These are phyloP conservation scores for Pemphigus obesinymphae DNA, from an alignment of 1,140 invertebrate genomes.

Conservation along the genomic window DNA sequence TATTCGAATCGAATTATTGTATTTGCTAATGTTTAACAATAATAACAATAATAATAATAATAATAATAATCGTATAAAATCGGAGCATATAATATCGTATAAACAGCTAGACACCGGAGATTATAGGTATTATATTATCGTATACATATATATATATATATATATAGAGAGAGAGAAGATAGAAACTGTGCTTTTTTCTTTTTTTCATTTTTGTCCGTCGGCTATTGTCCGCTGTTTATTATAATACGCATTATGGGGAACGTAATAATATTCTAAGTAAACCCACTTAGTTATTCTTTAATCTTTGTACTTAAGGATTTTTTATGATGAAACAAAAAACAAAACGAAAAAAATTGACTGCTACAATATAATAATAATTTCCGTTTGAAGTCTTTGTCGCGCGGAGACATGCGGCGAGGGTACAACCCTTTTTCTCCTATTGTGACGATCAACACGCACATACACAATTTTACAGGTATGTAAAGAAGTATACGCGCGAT, in stretches of 20 bases:
- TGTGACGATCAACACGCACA: background rate
- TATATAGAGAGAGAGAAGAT: too few relatives aligned
- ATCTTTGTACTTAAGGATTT: conserved; percentile 5
- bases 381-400: conserved; percentile 35
- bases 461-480: background rate
- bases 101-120: conserved; percentile 3
- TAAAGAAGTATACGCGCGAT: background rate
- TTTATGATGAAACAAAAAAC: background rate
- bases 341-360: conserved; percentile 11
- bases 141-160: too few relatives aligned
- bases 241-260: too few relatives aligned
- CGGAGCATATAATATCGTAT: too few relatives aligned
- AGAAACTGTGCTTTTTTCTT: background rate
- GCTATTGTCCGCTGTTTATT: conserved; percentile 20
- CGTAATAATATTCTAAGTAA: conserved; percentile 12
- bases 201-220: background rate
- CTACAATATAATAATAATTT: conserved; percentile 34
- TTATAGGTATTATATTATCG: too few relatives aligned
- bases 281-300: conserved; percentile 38
- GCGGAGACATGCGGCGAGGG: background rate
- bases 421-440: conserved; percentile 29
- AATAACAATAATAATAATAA: too few relatives aligned
- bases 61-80: conserved; percentile 27
- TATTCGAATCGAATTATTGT: conserved; percentile 27
- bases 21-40: conserved; percentile 24